Conservation (phyloP, 2,888 invertebrate genomes). For the Parnassius mnemosyne region DNA sequence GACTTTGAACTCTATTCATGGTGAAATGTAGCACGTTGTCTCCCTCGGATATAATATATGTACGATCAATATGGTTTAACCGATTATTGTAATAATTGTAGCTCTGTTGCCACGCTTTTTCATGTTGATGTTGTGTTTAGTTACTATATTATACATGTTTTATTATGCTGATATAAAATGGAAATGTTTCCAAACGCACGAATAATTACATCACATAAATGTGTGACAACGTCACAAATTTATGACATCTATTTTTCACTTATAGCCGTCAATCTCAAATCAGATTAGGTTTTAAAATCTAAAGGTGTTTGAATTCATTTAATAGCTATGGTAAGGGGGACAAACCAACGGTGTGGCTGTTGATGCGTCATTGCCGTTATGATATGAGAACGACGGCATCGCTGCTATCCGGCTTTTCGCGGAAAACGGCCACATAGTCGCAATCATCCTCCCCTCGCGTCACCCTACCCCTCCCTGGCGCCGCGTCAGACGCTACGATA, state of each 20-base stretch:
- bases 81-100: conserved; percentile 12
- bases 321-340: conserved; percentile 45
- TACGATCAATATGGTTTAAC: conserved; percentile 51
- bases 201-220: conserved; percentile 30
- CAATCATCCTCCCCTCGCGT: conserved; percentile 36
- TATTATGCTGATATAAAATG: neutral
- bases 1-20: conserved; percentile 75
- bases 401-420: conserved; percentile 70
- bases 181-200: conserved; percentile 40
- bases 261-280: conserved; percentile 49
- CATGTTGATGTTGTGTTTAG: conserved; percentile 10
- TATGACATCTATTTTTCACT: conserved; percentile 38
- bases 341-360: conserved; percentile 59
- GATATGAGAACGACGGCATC: conserved; percentile 57
- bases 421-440: conserved; percentile 73
- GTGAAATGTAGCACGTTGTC: conserved; percentile 56
- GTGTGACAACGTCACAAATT: neutral
- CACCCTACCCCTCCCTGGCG: conserved; percentile 45
- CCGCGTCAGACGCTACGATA: conserved; percentile 69
- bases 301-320: conserved; percentile 37
- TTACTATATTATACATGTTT: neutral
- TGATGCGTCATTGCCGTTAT: conserved; percentile 65
- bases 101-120: conserved; percentile 2
- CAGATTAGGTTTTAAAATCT: conserved; percentile 34
- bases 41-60: conserved; percentile 52